These are phyloP conservation scores for Sceliomorpha sp. DNA, from an alignment of 2,888 invertebrate species.

Conservation along the genomic window DNA sequence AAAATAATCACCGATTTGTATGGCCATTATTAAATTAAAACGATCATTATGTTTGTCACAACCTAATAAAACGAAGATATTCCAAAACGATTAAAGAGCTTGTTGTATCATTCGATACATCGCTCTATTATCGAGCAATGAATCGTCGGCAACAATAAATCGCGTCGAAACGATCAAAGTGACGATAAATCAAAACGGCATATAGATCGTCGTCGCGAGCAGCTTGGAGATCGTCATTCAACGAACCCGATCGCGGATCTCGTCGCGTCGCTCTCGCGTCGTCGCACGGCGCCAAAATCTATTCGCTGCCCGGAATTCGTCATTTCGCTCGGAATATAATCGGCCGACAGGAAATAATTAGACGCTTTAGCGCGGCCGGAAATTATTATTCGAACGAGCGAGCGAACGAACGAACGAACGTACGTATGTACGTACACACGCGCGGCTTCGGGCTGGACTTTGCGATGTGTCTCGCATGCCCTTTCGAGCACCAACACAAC, in stretches of 20 bases:
- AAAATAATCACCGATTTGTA: too few species aligned
- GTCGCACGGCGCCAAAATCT: slow-evolving; percentile 48
- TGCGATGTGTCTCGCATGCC: slow-evolving; percentile 56
- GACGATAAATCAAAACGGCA: too few species aligned
- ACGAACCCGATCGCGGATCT: background rate
- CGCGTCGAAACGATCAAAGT: too few species aligned
- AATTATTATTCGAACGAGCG: slow-evolving; percentile 61
- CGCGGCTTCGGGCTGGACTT: slow-evolving; percentile 37
- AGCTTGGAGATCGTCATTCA: slow-evolving; percentile 8
- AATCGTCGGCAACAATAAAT: too few species aligned
- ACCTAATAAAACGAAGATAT: too few species aligned
- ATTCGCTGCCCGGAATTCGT: slow-evolving; percentile 54
- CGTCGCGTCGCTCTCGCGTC: too few species aligned
- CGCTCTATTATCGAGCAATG: too few species aligned
- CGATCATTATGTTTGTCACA: too few species aligned
- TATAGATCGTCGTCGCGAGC: background rate
- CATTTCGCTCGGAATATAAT: slow-evolving; percentile 41
- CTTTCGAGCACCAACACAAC: slow-evolving; percentile 61
- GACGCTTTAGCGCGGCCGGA: slow-evolving; percentile 60
- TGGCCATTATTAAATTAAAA: too few species aligned
- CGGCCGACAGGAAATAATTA: slow-evolving; percentile 70
- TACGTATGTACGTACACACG: slow-evolving; percentile 30
- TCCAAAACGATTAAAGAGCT: too few species aligned
- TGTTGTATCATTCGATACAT: too few species aligned
- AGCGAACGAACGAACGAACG: slow-evolving; percentile 52